Percentiles rank a stretch among this genome's conserved stretches.
Conservation (phyloP, 1,140 invertebrate genomes). For the Lucilia cuprina region DNA sequence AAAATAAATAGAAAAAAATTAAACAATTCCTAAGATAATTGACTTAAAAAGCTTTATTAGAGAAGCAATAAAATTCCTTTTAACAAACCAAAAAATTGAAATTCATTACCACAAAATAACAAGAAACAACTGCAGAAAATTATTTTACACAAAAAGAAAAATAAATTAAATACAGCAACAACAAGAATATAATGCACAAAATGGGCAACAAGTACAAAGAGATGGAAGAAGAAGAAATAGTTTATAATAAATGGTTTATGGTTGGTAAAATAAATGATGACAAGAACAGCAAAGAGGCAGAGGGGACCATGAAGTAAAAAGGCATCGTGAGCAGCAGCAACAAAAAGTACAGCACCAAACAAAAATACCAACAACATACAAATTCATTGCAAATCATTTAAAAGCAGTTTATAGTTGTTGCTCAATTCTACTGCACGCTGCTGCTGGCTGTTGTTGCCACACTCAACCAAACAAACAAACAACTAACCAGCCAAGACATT, state of each 20-base stretch:
- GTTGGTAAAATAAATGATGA: neutral
- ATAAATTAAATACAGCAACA: neutral
- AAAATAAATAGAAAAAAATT: neutral
- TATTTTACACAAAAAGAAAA: neutral
- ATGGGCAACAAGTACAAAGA: neutral
- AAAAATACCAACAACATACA: slow-evolving; percentile 23
- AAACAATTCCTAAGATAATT: slow-evolving; percentile 5
- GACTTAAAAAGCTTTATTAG: slow-evolving; percentile 27
- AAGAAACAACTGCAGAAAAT: neutral
- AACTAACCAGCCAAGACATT: neutral
- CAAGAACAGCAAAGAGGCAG: neutral
- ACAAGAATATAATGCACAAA: neutral
- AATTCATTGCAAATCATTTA: neutral
- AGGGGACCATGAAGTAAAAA: neutral
- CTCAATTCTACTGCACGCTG: neutral
- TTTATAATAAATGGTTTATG: slow-evolving; percentile 33
- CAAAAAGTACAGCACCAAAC: slow-evolving; percentile 31
- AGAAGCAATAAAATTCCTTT: slow-evolving; percentile 26
- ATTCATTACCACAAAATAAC: slow-evolving; percentile 26
- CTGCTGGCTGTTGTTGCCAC: neutral
- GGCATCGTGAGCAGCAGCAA: neutral
- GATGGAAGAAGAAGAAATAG: neutral
- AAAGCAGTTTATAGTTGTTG: slow-evolving; percentile 3
- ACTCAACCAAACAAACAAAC: neutral
- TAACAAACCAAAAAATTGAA: slow-evolving; percentile 14